phyloP scores from a whole-genome alignment of 1,140 invertebrate species.

The Rhopalosiphum maidis region DNA sequence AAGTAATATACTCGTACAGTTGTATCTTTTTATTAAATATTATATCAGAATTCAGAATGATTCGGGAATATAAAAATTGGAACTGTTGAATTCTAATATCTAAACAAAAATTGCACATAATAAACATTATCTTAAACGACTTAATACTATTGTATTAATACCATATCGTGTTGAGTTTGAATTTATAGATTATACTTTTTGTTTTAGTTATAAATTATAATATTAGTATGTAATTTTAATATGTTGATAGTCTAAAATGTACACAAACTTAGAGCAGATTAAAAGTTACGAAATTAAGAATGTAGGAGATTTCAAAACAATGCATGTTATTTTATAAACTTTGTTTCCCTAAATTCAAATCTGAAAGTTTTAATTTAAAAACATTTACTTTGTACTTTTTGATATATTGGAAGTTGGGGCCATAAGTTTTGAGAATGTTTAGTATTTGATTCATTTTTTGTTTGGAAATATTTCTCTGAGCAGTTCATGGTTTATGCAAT shows the following conservation, averaged over 20 bases:
- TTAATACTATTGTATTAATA: neutral
- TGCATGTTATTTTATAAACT: neutral
- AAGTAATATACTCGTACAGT: neutral
- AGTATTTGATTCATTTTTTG: neutral
- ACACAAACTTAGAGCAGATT: neutral
- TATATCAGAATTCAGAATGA: neutral
- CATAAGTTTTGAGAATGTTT: neutral
- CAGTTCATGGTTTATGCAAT: neutral
- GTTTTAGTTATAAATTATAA: neutral
- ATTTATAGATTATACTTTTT: neutral
- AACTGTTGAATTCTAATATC: neutral
- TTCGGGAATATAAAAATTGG: neutral
- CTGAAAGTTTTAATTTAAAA: neutral
- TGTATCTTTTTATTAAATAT: neutral
- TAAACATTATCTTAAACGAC: neutral
- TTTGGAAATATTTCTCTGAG: neutral
- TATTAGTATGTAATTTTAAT: neutral
- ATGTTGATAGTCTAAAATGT: neutral
- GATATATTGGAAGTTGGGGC: neutral
- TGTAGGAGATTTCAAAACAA: neutral
- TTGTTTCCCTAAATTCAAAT: neutral
- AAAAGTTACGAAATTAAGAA: slow-evolving; percentile 8
- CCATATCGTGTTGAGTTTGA: neutral
- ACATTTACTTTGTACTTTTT: neutral
- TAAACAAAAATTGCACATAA: neutral